Base-by-base conservation (phyloP, 2,888 invertebrate genomes). In the Agapostemon virescens region DNA sequence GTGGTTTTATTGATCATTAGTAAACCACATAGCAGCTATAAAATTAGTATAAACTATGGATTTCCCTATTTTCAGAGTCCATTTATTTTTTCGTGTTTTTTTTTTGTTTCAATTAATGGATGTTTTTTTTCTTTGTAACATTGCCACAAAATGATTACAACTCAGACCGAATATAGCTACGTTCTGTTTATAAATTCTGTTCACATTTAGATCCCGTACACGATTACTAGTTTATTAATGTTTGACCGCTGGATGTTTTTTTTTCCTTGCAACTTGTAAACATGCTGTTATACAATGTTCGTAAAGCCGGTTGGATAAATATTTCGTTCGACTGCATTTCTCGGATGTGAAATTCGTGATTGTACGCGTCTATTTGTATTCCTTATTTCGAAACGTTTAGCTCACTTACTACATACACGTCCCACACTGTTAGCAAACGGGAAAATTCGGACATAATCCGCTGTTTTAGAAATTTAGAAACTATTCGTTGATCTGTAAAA, bases 401-500 rank as follows among this genome's bases (percentile, higher is more conserved):
- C 30, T 68, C 74, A 67, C 23, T 33, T 61, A 64, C 68, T 68
- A 74, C 63, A 77, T n/a, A 55, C 26, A 55, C 42, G 52, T 70
- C 55, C 70, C 36, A 69, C 69, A 45, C n/a, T 20, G 38, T 63
- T 61, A 36, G 26, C 20, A 74, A 42, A 23, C 17, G 26, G 15
- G 1, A 55, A 66, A 15, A 26, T 55, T 15, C 15, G 0, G 15
- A 17, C 20, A 55, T 49, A 64, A 61, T 67, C 13, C 6, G 5
- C 13, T 38, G 0, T 67, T 76, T 52, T 58, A 78, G 30, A 70
- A 69, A 79, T 15, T 74, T 20, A 66, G n/a, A 55, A 75, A 40
- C 26, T 61, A 49, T 38, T 49, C n/a, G 45, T 17, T n/a, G 7
- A 64, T 52, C 15, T 68, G 23, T 9, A 45, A 67, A 55, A 26